phyloP scores from a whole-genome alignment of 2,797 vertebrate genomes.

The Potorous gilbertii region DNA sequence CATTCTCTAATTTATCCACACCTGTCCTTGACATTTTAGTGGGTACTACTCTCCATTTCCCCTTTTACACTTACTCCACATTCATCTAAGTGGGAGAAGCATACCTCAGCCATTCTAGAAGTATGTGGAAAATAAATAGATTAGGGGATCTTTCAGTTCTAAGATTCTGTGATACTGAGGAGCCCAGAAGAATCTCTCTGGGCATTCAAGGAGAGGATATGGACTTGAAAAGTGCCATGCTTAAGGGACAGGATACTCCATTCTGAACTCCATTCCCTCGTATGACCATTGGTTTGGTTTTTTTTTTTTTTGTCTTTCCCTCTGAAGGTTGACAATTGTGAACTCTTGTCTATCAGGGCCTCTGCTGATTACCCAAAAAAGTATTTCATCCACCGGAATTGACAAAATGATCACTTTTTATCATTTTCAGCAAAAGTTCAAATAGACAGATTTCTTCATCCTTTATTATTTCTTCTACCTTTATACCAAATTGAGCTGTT shows the following conservation, averaged over 20 bases:
- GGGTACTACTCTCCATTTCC: no score
- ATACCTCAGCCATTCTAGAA: no score
- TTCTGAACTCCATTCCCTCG: not conserved
- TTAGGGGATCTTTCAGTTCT: not conserved
- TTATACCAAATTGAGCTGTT: not conserved
- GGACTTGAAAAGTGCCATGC: not conserved
- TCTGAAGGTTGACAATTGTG: not conserved
- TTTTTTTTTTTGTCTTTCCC: not conserved
- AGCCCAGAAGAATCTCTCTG: not conserved
- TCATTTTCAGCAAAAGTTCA: not conserved
- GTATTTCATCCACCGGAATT: no score
- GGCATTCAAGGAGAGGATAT: not conserved
- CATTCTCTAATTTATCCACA: no score
- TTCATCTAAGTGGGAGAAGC: no score
- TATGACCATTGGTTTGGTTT: accelerated
- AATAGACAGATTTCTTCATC: not conserved
- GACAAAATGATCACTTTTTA: not conserved
- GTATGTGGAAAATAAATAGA: not conserved
- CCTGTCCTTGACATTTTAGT: no score
- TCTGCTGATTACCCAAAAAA: conserved; percentile 15
- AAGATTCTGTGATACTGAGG: not conserved
- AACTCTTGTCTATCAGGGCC: not conserved
- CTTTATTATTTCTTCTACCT: not conserved
- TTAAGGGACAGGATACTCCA: not conserved
- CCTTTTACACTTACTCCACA: no score